phyloP scores from a whole-genome alignment of 64 coral and sea anemone genomes.

The Acropora tenuis region DNA sequence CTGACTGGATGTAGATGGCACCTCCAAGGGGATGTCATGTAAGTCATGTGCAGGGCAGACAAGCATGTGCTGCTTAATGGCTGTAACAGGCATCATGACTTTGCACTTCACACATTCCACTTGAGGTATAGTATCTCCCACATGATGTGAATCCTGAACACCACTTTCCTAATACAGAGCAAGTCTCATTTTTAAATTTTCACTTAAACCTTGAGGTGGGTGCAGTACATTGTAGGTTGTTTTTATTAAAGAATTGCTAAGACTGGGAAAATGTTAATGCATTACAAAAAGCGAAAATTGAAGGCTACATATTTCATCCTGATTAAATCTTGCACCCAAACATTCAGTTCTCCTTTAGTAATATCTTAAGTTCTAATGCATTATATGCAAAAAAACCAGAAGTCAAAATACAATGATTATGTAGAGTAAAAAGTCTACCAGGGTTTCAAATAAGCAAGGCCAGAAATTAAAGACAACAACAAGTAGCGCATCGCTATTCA shows the following conservation, averaged over 20 bases:
- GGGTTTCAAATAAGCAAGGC: background rate
- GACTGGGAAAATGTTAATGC: background rate
- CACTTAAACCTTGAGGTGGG: slow-evolving; percentile 6
- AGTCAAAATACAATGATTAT: slow-evolving; percentile 20
- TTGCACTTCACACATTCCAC: slow-evolving; percentile 25
- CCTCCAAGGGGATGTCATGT: slow-evolving; percentile 16
- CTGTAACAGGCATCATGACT: slow-evolving; percentile 22
- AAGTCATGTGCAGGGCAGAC: slow-evolving; percentile 12
- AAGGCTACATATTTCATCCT: background rate
- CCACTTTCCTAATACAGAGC: background rate
- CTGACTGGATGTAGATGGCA: slow-evolving; percentile 19
- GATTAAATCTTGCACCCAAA: background rate
- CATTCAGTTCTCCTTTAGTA: slow-evolving; percentile 7
- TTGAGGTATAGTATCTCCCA: slow-evolving; percentile 22
- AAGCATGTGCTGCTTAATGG: slow-evolving; percentile 29
- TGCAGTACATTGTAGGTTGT: slow-evolving; percentile 13
- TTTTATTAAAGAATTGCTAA: background rate
- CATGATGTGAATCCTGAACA: background rate
- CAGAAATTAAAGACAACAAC: slow-evolving; percentile 17
- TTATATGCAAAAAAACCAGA: slow-evolving; percentile 19
- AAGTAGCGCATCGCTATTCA: slow-evolving; percentile 2
- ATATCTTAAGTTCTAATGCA: background rate
- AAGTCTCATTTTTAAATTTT: slow-evolving; percentile 5
- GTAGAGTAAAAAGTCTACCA: slow-evolving; percentile 5
- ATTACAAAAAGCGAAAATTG: background rate